Conservation (phyloP, 2,797 vertebrate genomes). For the Mormyrops attenuatus region DNA sequence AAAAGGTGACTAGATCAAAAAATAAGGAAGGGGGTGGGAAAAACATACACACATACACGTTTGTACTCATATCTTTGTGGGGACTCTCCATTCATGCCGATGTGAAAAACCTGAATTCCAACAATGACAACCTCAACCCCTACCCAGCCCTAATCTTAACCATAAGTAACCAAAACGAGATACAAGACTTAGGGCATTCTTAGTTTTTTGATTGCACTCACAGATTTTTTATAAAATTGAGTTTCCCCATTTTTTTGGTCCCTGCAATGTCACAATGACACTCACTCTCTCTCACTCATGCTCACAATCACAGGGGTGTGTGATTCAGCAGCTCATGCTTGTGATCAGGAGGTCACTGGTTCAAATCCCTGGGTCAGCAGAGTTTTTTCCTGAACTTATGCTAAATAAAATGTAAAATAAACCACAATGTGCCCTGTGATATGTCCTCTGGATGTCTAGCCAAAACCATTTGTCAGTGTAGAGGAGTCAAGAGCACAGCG, state of each 20-base stretch:
- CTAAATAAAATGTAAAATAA: neutral
- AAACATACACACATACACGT: neutral
- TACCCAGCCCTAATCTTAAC: neutral
- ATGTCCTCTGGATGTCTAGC: conserved; percentile 52
- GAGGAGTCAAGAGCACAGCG: conserved; percentile 44
- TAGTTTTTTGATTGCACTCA: neutral
- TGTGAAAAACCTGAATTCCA: neutral
- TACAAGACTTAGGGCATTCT: neutral
- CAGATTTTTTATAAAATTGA: neutral
- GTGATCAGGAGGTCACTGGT: neutral
- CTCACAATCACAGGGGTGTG: neutral
- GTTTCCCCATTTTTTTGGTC: neutral
- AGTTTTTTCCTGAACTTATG: neutral
- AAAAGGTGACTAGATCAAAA: neutral
- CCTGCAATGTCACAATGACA: neutral
- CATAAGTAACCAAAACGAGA: neutral
- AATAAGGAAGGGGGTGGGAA: neutral
- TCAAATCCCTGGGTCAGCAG: neutral
- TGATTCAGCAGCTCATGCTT: neutral
- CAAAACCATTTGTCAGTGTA: conserved; percentile 40
- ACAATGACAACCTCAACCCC: neutral
- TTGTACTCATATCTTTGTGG: neutral
- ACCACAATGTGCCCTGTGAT: neutral
- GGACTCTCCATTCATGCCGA: neutral
- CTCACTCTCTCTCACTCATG: neutral